Percentiles rank a stretch among this genome's conserved stretches.
Evolutionary conservation across 2,888 invertebrate genomes (phyloP).

Genomic region (Pammene aurita): DNA sequence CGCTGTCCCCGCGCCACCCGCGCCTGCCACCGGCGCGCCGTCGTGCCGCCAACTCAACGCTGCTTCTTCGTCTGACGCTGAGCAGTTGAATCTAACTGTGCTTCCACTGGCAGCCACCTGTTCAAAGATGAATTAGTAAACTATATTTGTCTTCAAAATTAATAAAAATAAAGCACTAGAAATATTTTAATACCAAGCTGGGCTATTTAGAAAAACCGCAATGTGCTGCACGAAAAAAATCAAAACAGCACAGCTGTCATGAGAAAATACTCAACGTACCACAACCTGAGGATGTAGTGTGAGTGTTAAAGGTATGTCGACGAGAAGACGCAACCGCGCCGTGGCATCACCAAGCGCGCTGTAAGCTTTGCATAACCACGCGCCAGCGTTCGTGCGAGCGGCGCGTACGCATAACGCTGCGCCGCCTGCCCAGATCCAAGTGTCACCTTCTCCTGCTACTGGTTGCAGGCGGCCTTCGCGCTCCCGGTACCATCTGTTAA

Average conservation of each 20-base stretch:
- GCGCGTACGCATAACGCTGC: conserved; percentile 87
- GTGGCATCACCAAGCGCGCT: conserved; percentile 87
- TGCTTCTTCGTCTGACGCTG: conserved; percentile 72
- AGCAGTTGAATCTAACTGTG: conserved; percentile 87
- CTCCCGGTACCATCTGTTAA: conserved; percentile 82
- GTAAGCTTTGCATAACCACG: conserved; percentile 87
- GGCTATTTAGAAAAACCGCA: too few relatives aligned
- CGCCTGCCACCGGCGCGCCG: conserved; percentile 81
- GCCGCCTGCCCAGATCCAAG: conserved; percentile 87
- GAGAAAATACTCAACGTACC: conserved; percentile 65
- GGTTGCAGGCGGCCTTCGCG: conserved; percentile 77
- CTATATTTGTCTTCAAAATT: background rate
- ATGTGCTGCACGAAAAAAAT: too few relatives aligned
- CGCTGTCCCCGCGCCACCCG: conserved; percentile 66
- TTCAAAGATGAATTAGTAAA: background rate
- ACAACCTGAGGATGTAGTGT: conserved; percentile 83
- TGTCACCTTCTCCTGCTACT: conserved; percentile 60
- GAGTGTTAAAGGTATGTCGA: conserved; percentile 84
- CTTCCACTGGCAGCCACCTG: conserved; percentile 87
- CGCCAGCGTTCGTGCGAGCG: conserved; percentile 84
- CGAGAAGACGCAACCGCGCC: conserved; percentile 84
- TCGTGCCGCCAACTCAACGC: conserved; percentile 88
- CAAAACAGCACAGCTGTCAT: background rate
- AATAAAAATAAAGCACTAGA: too few relatives aligned
- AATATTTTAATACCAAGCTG: too few relatives aligned